phyloP scores from a whole-genome alignment of 2,797 vertebrate genomes.

The Microcaecilia unicolor region DNA sequence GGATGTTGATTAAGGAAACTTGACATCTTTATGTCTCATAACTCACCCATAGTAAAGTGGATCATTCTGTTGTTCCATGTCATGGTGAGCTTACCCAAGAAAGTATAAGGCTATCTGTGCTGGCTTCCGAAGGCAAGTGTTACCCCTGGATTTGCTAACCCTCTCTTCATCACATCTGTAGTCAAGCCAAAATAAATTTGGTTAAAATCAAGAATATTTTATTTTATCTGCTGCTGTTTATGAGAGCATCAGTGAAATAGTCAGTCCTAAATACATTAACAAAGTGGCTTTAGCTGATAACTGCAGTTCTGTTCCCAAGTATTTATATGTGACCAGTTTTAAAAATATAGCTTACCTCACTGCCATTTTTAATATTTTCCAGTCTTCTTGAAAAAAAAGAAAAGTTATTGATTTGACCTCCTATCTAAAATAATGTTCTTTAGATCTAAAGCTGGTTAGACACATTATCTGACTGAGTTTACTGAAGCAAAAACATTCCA shows the following conservation, averaged over 20 bases:
- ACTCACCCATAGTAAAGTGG: no score
- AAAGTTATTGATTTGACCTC: conserved; percentile 78
- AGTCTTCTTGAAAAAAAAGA: conserved; percentile 49
- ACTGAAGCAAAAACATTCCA: conserved; percentile 98
- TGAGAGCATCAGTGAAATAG: conserved; percentile 32
- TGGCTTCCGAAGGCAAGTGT: no score
- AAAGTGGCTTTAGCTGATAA: conserved; percentile 48
- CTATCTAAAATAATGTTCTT: conserved; percentile 83
- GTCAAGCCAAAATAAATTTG: conserved; percentile 30
- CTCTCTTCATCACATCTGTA: no score
- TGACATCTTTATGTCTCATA: no score
- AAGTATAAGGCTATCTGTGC: no score
- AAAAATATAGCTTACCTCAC: conserved; percentile 59
- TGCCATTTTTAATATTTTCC: conserved; percentile 75
- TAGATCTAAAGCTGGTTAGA: conserved; percentile 94
- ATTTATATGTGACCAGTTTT: conserved; percentile 53
- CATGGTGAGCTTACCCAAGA: no score
- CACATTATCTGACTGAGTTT: conserved; percentile 94
- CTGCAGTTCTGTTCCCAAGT: conserved; percentile 37
- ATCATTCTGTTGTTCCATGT: no score
- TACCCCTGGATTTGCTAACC: no score
- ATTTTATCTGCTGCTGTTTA: conserved; percentile 28
- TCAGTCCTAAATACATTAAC: conserved; percentile 43
- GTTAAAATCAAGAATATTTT: conserved; percentile 40
- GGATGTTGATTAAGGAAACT: no score